Evolutionary conservation across 2,797 vertebrate species (phyloP), one percentile per base, ranked within the genome.

Genomic region (Uromys caudimaculatus): DNA sequence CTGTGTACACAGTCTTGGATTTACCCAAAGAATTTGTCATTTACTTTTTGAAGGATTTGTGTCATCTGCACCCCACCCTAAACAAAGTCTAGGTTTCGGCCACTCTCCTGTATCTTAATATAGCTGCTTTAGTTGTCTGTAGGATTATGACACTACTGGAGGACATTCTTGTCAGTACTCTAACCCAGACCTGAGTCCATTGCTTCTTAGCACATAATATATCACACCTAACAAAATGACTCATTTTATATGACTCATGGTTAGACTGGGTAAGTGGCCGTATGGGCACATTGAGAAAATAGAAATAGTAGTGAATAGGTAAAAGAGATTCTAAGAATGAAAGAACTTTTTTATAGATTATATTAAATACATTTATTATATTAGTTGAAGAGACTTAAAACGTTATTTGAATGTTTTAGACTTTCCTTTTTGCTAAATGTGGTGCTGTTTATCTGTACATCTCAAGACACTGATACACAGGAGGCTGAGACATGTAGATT

Each of bases 341-440:
- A 54, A 89, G 89, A 16, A 11, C 13, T 4, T 83, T 32, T 17
- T 89, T 94, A 60, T 32, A 54, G 56, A 85, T 83, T 81, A 50
- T 3, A 50, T 75, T 89, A 71, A 54, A 52, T 94, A 50, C 21
- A 71, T 95, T 76, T 95, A 19, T 92, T 86, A 38, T 35, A 52
- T 90, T 96, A 64, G 83, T 47, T 96, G 44, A 89, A 58, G 50
- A 92, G 54, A 84, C 19, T 92, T 76, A 93, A 95, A 60, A 90
- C 2, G 73, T 78, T 9, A 90, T 81, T 95, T 77, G 44, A 81
- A 86, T 23, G 12, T 90, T 94, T 64, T 71, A 81, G 58, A 71
- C 29, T 91, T 76, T 47, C 24, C 24, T 76, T 76, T 24, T 76
- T 47, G 12, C 41, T 76, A 76, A 38, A 38, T 35, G 8, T 9